phyloP scores from a whole-genome alignment of 30 jellyfish, hydroid and myxozoan genomes.

The Sanderia malayensis region DNA sequence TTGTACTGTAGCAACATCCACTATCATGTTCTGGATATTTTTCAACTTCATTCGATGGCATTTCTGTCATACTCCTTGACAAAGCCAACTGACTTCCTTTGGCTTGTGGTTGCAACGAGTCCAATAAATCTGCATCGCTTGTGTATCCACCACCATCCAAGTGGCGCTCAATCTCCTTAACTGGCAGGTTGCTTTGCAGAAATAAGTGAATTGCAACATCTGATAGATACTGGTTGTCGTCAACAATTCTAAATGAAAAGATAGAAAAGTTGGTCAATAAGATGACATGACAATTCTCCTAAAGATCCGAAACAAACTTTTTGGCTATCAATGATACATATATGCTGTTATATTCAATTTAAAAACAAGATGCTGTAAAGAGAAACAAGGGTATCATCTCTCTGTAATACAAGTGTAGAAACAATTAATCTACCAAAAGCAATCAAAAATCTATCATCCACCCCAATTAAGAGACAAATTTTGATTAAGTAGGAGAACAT shows the following conservation, averaged over 20 bases:
- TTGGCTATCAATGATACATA: no score
- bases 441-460: no score
- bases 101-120: slow-evolving; percentile 67
- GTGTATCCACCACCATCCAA: slow-evolving; percentile 88
- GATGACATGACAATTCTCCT: no score
- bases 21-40: slow-evolving; percentile 75
- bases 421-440: no score
- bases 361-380: no score
- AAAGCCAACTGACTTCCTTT: slow-evolving; percentile 55
- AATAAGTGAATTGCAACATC: slow-evolving; percentile 91
- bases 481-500: no score
- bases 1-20: slow-evolving; percentile 95
- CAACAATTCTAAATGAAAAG: slow-evolving; percentile 77
- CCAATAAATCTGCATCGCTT: slow-evolving; percentile 80
- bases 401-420: no score
- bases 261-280: no score
- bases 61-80: slow-evolving; percentile 74
- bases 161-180: slow-evolving; percentile 71
- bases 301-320: no score
- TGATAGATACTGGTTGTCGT: slow-evolving; percentile 79
- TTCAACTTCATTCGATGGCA: slow-evolving; percentile 50
- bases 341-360: no score
- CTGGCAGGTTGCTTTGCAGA: slow-evolving; percentile 77
- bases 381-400: no score
- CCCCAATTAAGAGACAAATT: no score